Evolutionary conservation across 2,888 invertebrate genomes (phyloP).

Genomic region (Keiferia lycopersicella): DNA sequence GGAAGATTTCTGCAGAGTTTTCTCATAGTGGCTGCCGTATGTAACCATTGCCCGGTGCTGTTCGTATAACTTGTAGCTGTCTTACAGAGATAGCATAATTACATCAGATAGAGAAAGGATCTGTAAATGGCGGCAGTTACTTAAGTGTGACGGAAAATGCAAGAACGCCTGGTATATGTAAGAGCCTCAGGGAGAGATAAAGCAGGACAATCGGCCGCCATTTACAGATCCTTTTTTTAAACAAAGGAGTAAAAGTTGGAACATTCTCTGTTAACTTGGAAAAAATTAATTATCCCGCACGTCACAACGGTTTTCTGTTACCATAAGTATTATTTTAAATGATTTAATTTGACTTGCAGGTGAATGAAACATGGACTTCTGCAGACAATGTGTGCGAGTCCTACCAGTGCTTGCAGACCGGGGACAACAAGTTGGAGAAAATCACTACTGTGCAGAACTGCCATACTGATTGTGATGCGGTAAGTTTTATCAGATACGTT

Average conservation of each 20-base stretch:
- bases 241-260: neutral
- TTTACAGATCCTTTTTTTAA: too few relatives aligned
- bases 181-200: too few relatives aligned
- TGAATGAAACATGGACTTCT: slow-evolving; percentile 83
- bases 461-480: slow-evolving; percentile 65
- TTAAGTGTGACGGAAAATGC: too few relatives aligned
- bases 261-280: neutral
- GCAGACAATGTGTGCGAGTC: slow-evolving; percentile 80
- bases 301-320: neutral
- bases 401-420: slow-evolving; percentile 71
- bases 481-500: slow-evolving; percentile 36
- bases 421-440: slow-evolving; percentile 72
- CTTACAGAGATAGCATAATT: neutral
- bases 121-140: too few relatives aligned
- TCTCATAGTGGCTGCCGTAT: too few relatives aligned
- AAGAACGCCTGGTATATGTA: too few relatives aligned
- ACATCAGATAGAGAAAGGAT: too few relatives aligned
- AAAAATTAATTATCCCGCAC: too few relatives aligned
- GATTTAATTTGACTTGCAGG: slow-evolving; percentile 43
- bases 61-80: neutral
- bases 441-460: slow-evolving; percentile 80
- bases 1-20: too few relatives aligned
- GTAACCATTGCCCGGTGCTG: neutral
- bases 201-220: too few relatives aligned
- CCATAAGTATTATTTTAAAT: neutral